Percentiles rank a stretch among this genome's conserved stretches.
These are phyloP conservation scores for Acanthococcus lagerstroemiae DNA, from an alignment of 2,888 invertebrate genomes.

Conservation along the genomic window DNA sequence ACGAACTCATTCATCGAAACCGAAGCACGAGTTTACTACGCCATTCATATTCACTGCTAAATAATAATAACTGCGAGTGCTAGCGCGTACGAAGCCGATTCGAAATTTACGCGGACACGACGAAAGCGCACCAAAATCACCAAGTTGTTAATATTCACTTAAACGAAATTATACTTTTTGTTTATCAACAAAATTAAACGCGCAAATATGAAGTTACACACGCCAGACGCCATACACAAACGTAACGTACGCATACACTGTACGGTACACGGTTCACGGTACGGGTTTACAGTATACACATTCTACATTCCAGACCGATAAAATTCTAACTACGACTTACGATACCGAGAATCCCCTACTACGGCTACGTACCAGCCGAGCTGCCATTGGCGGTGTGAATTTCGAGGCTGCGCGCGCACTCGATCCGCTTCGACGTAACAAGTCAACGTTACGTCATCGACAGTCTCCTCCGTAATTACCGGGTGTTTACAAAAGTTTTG, in stretches of 20 bases:
- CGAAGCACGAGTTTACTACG: slow-evolving; percentile 22
- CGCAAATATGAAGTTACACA: no score
- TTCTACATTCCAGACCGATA: slow-evolving; percentile 16
- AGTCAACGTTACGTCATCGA: slow-evolving; percentile 25
- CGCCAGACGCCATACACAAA: slow-evolving; percentile 12
- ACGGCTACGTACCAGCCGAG: slow-evolving; percentile 14
- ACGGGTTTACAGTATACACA: no score
- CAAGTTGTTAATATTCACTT: background rate
- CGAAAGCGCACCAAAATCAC: background rate
- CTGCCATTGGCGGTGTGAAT: slow-evolving; percentile 19
- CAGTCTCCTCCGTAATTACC: slow-evolving; percentile 4
- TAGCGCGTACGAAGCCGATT: background rate
- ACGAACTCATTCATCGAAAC: slow-evolving; percentile 13
- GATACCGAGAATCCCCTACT: slow-evolving; percentile 21
- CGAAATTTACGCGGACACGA: background rate
- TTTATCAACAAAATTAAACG: background rate
- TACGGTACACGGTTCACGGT: background rate
- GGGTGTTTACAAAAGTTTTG: slow-evolving; percentile 4
- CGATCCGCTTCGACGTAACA: slow-evolving; percentile 15
- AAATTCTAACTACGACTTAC: slow-evolving; percentile 14
- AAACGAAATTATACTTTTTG: slow-evolving; percentile 1
- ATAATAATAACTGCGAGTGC: background rate
- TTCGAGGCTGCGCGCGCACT: slow-evolving; percentile 15
- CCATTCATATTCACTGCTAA: slow-evolving; percentile 10
- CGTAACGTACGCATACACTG: background rate